phyloP scores from a whole-genome alignment of 2,888 invertebrate species.

The Agriopis aurantiaria region DNA sequence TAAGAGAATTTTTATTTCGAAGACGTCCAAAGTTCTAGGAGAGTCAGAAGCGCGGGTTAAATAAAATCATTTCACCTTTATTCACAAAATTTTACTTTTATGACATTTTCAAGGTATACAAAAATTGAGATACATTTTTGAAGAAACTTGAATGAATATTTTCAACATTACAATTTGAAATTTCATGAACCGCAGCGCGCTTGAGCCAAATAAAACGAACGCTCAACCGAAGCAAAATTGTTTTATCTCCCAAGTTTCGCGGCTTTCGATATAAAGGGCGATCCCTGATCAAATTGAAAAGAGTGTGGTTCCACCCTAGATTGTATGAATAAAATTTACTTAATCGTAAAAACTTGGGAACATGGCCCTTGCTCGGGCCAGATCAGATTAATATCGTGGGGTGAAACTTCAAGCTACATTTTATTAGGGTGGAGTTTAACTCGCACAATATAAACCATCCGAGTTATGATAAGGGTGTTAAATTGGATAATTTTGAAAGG shows the following conservation, averaged over 20 bases:
- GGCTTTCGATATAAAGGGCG: conserved; percentile 61
- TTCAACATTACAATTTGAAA: conserved; percentile 51
- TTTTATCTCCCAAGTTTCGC: conserved; percentile 69
- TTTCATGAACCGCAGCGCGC: conserved; percentile 50
- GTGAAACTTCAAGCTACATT: conserved; percentile 41
- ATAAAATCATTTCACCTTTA: neutral
- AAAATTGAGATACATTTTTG: neutral
- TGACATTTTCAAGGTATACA: neutral
- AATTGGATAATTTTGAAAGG: conserved; percentile 35
- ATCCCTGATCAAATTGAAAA: conserved; percentile 77
- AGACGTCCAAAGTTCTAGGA: too few relatives aligned
- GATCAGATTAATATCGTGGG: conserved; percentile 46
- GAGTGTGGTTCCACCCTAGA: conserved; percentile 53
- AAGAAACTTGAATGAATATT: conserved; percentile 20
- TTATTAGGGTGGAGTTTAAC: conserved; percentile 47
- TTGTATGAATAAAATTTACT: conserved; percentile 80
- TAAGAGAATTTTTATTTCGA: too few relatives aligned
- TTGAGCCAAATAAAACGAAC: conserved; percentile 58
- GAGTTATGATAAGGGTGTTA: conserved; percentile 42
- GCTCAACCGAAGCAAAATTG: conserved; percentile 65
- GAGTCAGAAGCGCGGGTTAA: too few relatives aligned
- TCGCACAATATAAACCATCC: conserved; percentile 45
- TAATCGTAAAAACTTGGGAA: conserved; percentile 70
- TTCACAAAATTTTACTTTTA: neutral
- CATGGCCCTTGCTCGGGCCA: conserved; percentile 44